These are phyloP conservation scores for Takifugu rubripes DNA, from an alignment of 2,797 vertebrate genomes.

Conservation along the genomic window DNA sequence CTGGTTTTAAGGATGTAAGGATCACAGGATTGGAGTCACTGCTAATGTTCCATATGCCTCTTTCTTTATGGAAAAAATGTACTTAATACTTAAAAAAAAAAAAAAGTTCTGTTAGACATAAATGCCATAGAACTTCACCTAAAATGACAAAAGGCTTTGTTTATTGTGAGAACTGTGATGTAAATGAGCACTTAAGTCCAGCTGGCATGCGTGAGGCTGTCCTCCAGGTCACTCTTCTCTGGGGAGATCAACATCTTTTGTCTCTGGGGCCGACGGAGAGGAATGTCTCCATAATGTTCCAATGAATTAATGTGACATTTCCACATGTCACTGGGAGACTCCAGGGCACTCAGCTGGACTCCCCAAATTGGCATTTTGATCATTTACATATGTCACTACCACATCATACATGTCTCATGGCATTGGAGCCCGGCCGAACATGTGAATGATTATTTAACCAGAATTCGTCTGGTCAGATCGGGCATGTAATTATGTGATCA, in stretches of 20 bases:
- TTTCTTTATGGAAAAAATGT: background rate
- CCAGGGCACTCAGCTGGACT: constrained; percentile 55
- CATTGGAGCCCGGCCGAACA: constrained; percentile 1
- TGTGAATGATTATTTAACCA: constrained; percentile 32
- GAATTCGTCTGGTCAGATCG: constrained; percentile 15
- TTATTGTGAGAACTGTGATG: constrained; percentile 18
- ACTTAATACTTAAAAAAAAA: background rate
- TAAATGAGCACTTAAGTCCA: constrained; percentile 59
- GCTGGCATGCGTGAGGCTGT: constrained; percentile 69
- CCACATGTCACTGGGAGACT: constrained; percentile 43
- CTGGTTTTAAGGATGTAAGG: no score
- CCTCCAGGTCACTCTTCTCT: constrained; percentile 68
- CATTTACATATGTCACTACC: constrained; percentile 57
- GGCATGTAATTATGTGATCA: constrained; percentile 29
- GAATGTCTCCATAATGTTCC: constrained; percentile 51
- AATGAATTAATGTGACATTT: constrained; percentile 71
- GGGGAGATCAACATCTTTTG: constrained; percentile 64
- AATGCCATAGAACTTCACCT: background rate
- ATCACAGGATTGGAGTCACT: no score
- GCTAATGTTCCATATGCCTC: no score
- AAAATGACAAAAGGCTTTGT: constrained; percentile 1
- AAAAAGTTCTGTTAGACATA: background rate
- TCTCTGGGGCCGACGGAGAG: constrained; percentile 42
- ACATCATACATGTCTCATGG: constrained; percentile 31
- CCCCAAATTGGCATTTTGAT: constrained; percentile 66